Base-by-base conservation (phyloP, 2,888 invertebrate genomes). In the Halocaridina rubra region DNA sequence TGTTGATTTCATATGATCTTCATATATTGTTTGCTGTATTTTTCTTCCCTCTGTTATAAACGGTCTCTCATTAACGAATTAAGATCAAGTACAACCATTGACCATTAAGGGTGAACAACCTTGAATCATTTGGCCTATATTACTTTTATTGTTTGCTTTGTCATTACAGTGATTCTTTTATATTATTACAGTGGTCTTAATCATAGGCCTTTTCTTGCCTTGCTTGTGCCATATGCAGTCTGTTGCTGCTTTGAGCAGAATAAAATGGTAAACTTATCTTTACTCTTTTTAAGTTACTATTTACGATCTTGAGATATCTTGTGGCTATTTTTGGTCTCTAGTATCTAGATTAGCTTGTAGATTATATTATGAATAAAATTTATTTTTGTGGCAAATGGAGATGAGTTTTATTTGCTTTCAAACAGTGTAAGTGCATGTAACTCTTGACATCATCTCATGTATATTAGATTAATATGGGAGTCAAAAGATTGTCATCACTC, bases 281-380 rank as follows among this genome's bases (percentile, higher is more conserved):
- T n/a, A 80, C 80, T 80, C 74, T 74, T 80, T 61, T 80, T 82
- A 75, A 77, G 81, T 77, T 82, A 69, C 77, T 53, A 53, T 53
- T n/a, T 82, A 76, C 76, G 29, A 69, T 76, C 74, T 81, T 81
- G 29, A 75, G 76, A 82, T 69, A 82, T 71, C 81, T 82, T 82
- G 81, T 82, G 81, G 81, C 76, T 82, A 82, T 82, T 82, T 82
- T 82, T 82, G 81, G 81, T 82, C 81, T 82, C 77, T 82, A 82
- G 81, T 82, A 61, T 82, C 59, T 82, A 82, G 81, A 61, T 76
- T 82, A 82, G 67, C 19, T 71, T 57, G 81, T 82, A 82, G 81
- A 77, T 33, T 77, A 82, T 82, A 82, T 82, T 82, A 82, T 82
- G 81, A 82, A 82, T 82, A 82, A 82, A 82, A 77, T 82, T 82